Percentiles rank a stretch among this genome's conserved stretches.
phyloP scores from a whole-genome alignment of 2,888 invertebrate species.

The Acronicta alni region DNA sequence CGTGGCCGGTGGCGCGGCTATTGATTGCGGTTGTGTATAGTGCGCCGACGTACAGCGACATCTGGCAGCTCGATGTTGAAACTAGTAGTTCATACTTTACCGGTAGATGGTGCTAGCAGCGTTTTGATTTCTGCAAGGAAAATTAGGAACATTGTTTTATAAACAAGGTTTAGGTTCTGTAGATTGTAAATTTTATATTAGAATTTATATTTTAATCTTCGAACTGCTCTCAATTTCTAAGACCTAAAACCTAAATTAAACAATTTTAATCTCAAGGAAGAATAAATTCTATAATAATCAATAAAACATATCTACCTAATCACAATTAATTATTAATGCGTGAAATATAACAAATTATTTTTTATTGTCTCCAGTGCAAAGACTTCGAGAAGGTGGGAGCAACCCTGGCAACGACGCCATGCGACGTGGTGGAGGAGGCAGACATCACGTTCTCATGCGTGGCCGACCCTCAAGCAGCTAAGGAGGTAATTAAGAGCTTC shows the following conservation, averaged over 20 bases:
- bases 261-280: too few relatives aligned
- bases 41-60: slow-evolving; percentile 70
- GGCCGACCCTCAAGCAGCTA: slow-evolving; percentile 97
- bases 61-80: slow-evolving; percentile 61
- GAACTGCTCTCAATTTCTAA: too few relatives aligned
- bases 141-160: not conserved
- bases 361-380: slow-evolving; percentile 91
- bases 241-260: too few relatives aligned
- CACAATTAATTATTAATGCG: not conserved
- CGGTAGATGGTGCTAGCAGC: slow-evolving; percentile 67
- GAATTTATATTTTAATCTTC: too few relatives aligned
- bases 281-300: too few relatives aligned
- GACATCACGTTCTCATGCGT: slow-evolving; percentile 99
- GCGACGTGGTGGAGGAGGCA: slow-evolving; percentile 96
- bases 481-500: slow-evolving; percentile 91
- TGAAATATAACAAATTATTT: too few relatives aligned
- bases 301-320: not conserved
- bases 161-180: not conserved
- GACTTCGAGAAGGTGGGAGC: slow-evolving; percentile 97
- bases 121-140: not conserved
- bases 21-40: slow-evolving; percentile 64
- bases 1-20: slow-evolving; percentile 63
- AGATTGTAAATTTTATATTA: too few relatives aligned
- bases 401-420: slow-evolving; percentile 95
- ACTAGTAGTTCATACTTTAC: slow-evolving; percentile 4